Evolutionary conservation across 2,113 vertebrate genomes (phyloP), one percentile per base, ranked within the genome.

Genomic region (Elephas maximus): DNA sequence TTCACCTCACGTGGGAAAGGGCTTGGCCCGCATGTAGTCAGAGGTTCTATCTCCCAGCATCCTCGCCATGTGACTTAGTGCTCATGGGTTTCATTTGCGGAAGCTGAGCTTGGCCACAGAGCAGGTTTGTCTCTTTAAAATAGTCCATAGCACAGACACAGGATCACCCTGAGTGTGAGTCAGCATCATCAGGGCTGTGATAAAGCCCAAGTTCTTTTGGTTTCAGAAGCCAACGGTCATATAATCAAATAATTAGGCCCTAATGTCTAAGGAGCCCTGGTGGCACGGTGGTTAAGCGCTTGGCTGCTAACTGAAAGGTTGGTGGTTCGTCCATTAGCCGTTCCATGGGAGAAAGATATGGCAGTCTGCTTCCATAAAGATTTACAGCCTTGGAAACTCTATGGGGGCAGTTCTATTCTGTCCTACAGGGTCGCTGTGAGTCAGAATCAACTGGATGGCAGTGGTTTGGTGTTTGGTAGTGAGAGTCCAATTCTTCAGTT

Each of bases 191-290:
- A 63, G 14, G 78, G 37, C 37, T 79, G 30, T 69, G 77, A 45
- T 78, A 62, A 94, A 88, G 63, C 69, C 37, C 51, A 23, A 67
- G 41, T 79, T 88, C 83, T 57, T 53, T 80, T 89, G 84, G n/a
- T 84, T 78, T 80, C 65, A 60, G 74, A 74, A 92, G 60, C 30
- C n/a, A 83, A 15, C 14, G 26, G 74, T 79, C 24, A 48, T 71
- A 33, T 45, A 85, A 24, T 81, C 26, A 78, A 48, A 28, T 45
- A 62, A 67, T 74, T 73, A 20, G 79, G n/a, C 79, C 73, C 53
- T 71, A 37, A 53, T 10, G 28, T 44, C 23, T 7, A 62, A 23
- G 60, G 60, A 62, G 60, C 3, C 53, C 53, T 57, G 53, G 15
- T 57, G 53, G 12, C 2, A 57, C 53, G 4, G 53, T 57, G 53